These are phyloP conservation scores for Pseudomyrmex sp. DNA, from an alignment of 1,140 invertebrate genomes.

Conservation along the genomic window DNA sequence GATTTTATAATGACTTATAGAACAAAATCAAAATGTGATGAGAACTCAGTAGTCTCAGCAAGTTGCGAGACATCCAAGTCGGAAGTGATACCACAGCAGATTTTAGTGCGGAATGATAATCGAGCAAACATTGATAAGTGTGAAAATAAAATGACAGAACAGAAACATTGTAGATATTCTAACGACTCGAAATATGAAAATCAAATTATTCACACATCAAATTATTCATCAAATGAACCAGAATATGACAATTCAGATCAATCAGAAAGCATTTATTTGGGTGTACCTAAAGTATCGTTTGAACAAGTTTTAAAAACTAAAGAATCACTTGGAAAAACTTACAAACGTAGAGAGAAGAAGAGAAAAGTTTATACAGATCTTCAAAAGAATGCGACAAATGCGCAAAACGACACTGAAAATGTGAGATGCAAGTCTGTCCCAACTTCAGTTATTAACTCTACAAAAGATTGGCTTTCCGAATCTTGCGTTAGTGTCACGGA, in stretches of 20 bases:
- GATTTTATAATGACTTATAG: conserved; percentile 70
- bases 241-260: conserved; percentile 7
- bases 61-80: neutral
- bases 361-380: neutral
- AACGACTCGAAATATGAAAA: conserved; percentile 11
- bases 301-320: conserved; percentile 51
- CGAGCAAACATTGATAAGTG: neutral
- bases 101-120: neutral
- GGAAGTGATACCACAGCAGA: neutral
- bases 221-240: neutral
- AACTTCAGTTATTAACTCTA: neutral
- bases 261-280: conserved; percentile 66
- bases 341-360: conserved; percentile 38
- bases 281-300: conserved; percentile 65
- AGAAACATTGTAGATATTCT: neutral
- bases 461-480: conserved; percentile 7
- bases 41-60: neutral
- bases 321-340: neutral
- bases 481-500: conserved; percentile 69
- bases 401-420: neutral
- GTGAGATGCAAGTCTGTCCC: neutral
- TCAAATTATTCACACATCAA: neutral
- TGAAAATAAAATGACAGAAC: neutral
- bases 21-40: neutral
- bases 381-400: neutral